These are phyloP conservation scores for Bombus sylvicola DNA, from an alignment of 1,140 invertebrate genomes.

Conservation along the genomic window DNA sequence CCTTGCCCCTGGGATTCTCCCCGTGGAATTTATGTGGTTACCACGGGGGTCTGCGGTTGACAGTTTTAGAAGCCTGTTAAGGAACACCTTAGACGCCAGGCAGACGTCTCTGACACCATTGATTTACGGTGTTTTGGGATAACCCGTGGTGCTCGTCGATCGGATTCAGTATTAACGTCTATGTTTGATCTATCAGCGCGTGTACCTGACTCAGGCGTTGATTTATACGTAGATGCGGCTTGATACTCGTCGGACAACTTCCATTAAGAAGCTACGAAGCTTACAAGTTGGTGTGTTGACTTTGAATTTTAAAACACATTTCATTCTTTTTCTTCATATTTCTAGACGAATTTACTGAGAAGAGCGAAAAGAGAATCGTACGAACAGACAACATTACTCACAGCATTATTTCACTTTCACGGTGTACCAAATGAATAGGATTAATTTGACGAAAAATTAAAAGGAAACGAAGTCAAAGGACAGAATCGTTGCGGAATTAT, in stretches of 20 bases:
- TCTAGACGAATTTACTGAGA: no score
- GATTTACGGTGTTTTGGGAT: neutral
- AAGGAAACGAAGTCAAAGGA: neutral
- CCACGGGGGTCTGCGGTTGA: slow-evolving; percentile 36
- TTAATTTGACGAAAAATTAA: neutral
- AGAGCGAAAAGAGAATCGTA: no score
- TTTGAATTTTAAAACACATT: neutral
- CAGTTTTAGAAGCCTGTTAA: slow-evolving; percentile 43
- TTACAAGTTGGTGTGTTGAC: no score
- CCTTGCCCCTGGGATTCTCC: slow-evolving; percentile 18
- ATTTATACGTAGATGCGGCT: neutral
- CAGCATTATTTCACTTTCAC: neutral
- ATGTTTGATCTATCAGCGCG: neutral
- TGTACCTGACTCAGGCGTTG: neutral
- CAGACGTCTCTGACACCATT: neutral
- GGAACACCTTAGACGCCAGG: slow-evolving; percentile 27
- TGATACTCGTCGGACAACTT: neutral
- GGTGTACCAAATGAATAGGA: no score
- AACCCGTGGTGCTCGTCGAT: neutral
- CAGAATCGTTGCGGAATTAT: neutral
- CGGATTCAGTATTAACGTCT: neutral
- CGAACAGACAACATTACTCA: neutral
- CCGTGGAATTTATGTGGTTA: slow-evolving; percentile 37
- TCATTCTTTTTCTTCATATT: neutral
- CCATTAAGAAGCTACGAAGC: neutral